Evolutionary conservation across 2,797 vertebrate genomes (phyloP), one percentile per base, ranked within the genome.

Genomic region (Meriones psammophilus): DNA sequence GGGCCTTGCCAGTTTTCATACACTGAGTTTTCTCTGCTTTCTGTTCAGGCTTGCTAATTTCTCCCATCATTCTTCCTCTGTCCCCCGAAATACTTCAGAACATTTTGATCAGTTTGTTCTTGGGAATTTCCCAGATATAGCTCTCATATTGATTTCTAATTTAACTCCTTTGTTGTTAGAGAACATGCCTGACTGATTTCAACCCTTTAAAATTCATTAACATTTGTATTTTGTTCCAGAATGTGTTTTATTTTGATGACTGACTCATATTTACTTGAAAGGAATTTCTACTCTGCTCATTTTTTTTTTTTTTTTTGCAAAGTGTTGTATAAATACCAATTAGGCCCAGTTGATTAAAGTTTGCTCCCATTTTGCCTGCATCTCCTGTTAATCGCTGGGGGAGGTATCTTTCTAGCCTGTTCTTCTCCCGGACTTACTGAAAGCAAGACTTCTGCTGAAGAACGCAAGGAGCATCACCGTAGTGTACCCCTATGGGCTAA

Each of bases 201-300:
- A 92, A n/a, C 28, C 15, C 71, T 89, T 84, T 78, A 17, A 77
- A 87, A 76, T 86, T 26, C 73, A 76, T 78, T 69, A 24, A 42
- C 33, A 42, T 95, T 69, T 24, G 24, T 39, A 62, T 71, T 93
- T 76, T 88, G 30, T 77, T 26, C 22, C 84, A 36, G 68, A 89
- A 89, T 86, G 71, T 93, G 50, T 64, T 76, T 77, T 20, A 8
- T 80, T 36, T 86, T 95, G 54, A 71, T 89, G 79, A 88, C 28
- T 85, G 66, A 76, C 68, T 30, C 56, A 68, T 33, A 69, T 36
- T 24, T 6, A 54, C 78, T 89, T 91, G 88, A 92, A 86, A 86
- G 68, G 30, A 87, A 17, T 79, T 28, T 90, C 50, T 86, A 33
- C 56, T 92, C n/a, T 91, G 36, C 46, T 86, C 33, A 28, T 54